A percentile compares a stretch with the other conserved stretches of the same genome.
Conservation (phyloP, 2,888 invertebrate genomes). For the Gandaritis pyraliata region DNA sequence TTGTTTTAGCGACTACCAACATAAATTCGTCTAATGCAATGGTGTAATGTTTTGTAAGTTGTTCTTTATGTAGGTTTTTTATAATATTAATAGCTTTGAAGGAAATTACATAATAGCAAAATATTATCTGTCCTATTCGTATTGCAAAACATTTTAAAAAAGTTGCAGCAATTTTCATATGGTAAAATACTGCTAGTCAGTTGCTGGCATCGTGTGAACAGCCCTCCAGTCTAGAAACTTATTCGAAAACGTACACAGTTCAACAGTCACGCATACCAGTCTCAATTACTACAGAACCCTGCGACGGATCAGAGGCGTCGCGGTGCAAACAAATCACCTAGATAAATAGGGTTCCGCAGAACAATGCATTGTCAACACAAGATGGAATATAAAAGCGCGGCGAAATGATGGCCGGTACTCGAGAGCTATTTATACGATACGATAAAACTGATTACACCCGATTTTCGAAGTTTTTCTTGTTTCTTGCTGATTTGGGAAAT, state of each 20-base stretch:
- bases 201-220: conserved; percentile 10
- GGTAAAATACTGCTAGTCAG: no score
- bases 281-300: conserved; percentile 68
- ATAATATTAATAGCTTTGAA: no score
- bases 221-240: conserved; percentile 45
- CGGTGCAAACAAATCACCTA: conserved; percentile 77
- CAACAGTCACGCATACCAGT: conserved; percentile 60
- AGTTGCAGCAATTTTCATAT: no score
- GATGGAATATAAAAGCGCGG: conserved; percentile 76
- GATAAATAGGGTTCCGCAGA: conserved; percentile 73
- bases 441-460: no score
- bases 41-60: no score
- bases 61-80: no score
- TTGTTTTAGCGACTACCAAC: no score
- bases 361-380: conserved; percentile 78
- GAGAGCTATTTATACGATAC: conserved; percentile 53
- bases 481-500: background rate
- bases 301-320: conserved; percentile 59
- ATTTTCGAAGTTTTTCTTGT: background rate
- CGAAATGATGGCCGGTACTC: conserved; percentile 57
- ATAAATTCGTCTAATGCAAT: no score
- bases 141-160: background rate
- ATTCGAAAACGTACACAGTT: conserved; percentile 59
- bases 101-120: no score
- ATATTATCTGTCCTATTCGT: background rate